Conservation (phyloP, 30 jellyfish, hydroid and myxozoan genomes). For the Aurelia coerulea region DNA sequence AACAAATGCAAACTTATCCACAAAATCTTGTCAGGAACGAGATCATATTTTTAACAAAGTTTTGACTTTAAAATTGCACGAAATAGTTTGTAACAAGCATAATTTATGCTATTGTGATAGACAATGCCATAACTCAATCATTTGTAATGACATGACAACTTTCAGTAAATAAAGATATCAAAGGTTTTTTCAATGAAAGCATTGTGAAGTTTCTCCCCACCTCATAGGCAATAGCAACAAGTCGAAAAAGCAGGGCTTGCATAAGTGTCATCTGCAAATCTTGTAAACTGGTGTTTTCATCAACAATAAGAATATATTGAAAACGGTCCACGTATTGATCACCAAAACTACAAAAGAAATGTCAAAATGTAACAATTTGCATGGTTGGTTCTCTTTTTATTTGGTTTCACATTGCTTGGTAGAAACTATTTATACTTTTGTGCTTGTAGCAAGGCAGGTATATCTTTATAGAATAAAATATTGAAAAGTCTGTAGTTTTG, state of each 20-base stretch:
- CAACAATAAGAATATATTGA: constrained; percentile 73
- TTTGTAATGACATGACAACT: neutral
- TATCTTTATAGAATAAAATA: too few species aligned
- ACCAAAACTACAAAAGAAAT: constrained; percentile 75
- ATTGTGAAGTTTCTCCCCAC: constrained; percentile 21
- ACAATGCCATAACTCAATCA: neutral
- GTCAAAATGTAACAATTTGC: neutral
- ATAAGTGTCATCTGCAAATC: constrained; percentile 81
- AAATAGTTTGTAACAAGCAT: too few species aligned
- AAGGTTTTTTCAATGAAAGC: neutral
- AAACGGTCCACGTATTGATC: constrained; percentile 74
- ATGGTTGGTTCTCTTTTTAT: neutral
- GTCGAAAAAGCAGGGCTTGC: constrained; percentile 92
- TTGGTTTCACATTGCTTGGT: neutral
- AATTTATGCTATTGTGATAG: too few species aligned
- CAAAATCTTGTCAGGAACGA: too few species aligned
- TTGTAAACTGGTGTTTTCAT: constrained; percentile 77
- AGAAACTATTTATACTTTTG: neutral
- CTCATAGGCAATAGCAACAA: constrained; percentile 91
- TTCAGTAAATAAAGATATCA: neutral
- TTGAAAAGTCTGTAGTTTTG: too few species aligned
- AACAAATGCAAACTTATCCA: too few species aligned
- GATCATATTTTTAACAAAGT: too few species aligned
- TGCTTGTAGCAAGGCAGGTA: too few species aligned
- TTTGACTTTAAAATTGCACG: too few species aligned